A percentile compares a stretch with the other conserved stretches of the same genome.
Evolutionary conservation across 2,888 invertebrate species (phyloP).

Genomic region (Melanostoma mellinum): DNA sequence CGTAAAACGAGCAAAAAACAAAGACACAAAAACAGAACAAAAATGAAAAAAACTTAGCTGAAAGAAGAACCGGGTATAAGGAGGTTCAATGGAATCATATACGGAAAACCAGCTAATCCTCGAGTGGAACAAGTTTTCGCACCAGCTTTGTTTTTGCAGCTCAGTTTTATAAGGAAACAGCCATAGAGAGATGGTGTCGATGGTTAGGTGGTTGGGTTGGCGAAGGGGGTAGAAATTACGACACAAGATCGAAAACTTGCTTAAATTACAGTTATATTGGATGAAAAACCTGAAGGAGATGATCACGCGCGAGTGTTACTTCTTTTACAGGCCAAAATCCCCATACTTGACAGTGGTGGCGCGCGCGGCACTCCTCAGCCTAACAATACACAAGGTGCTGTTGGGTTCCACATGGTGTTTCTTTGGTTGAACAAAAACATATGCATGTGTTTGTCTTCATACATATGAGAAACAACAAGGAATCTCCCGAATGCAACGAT

Average conservation of each 20-base stretch:
- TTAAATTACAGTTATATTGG: slow-evolving; percentile 74
- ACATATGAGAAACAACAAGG: slow-evolving; percentile 35
- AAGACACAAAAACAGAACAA: neutral
- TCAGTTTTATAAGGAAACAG: slow-evolving; percentile 62
- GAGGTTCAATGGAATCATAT: slow-evolving; percentile 69
- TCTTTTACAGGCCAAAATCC: neutral
- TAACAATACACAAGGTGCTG: slow-evolving; percentile 61
- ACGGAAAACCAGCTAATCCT: slow-evolving; percentile 66
- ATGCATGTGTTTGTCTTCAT: slow-evolving; percentile 9
- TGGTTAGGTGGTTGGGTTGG: neutral
- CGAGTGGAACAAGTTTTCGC: slow-evolving; percentile 70
- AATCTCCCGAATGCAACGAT: slow-evolving; percentile 50
- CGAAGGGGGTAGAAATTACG: slow-evolving; percentile 66
- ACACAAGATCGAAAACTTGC: slow-evolving; percentile 73
- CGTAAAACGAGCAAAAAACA: slow-evolving; percentile 44
- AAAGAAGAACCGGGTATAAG: slow-evolving; percentile 14
- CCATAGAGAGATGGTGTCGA: neutral
- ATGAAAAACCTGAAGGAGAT: slow-evolving; percentile 68
- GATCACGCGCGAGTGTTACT: slow-evolving; percentile 49
- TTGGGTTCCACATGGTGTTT: slow-evolving; percentile 34
- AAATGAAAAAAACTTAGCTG: slow-evolving; percentile 44
- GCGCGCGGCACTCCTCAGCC: slow-evolving; percentile 14
- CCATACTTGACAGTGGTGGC: slow-evolving; percentile 18
- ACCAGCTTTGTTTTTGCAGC: slow-evolving; percentile 35
- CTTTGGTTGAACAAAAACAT: neutral